These are phyloP conservation scores for Strix occidentalis DNA, from an alignment of 2,797 vertebrate genomes.

Conservation along the genomic window DNA sequence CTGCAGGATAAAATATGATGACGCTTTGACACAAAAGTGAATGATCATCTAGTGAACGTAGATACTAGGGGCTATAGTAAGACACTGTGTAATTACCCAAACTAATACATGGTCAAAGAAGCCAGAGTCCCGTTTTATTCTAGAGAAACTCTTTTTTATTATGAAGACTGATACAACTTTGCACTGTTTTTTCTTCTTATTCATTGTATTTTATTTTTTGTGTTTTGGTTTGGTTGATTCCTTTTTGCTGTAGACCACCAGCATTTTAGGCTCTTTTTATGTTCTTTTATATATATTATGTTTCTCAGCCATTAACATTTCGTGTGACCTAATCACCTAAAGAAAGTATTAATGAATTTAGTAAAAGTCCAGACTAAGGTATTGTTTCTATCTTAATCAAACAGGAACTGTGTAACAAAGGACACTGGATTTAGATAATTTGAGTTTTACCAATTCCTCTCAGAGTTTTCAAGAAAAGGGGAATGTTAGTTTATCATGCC, in stretches of 20 bases:
- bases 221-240: neutral
- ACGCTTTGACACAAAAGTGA: accelerated
- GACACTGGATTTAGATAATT: neutral
- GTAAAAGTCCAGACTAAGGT: neutral
- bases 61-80: neutral
- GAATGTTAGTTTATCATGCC: neutral
- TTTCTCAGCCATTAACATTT: neutral
- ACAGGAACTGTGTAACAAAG: neutral
- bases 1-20: neutral
- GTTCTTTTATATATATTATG: neutral
- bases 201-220: neutral
- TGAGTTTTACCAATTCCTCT: neutral
- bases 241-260: neutral
- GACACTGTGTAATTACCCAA: neutral
- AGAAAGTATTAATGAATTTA: neutral
- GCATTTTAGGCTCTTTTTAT: neutral
- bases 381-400: neutral
- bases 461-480: neutral
- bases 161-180: neutral
- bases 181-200: neutral
- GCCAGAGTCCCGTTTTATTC: neutral
- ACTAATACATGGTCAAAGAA: neutral
- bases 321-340: neutral
- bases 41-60: neutral
- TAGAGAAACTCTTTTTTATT: neutral